Base-by-base conservation (phyloP, 2,797 vertebrate genomes). In the Lutjanus argentimaculatus region DNA sequence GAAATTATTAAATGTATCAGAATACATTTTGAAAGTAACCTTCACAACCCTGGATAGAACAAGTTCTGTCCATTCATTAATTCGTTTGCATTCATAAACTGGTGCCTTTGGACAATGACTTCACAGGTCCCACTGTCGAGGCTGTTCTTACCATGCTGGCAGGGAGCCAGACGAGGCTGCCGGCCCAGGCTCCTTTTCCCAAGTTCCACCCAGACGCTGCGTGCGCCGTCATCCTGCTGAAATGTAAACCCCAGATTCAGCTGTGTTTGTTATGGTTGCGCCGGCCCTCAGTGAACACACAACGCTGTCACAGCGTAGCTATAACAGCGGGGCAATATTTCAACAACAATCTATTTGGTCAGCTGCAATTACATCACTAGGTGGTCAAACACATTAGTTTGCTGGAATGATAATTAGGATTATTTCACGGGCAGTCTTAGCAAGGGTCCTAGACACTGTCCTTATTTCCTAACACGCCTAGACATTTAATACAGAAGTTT, bases 201-300 rank as follows among this genome's bases (percentile, higher is more conserved):
- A 80, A 91, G 94, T 94, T 91, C 93, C 91, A 93, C 93, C 95
- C 92, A 91, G 88, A 89, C 85, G 69, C 91, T 89, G 93, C 87
- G 75, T 90, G 91, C 90, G 68, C 92, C 88, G 84, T 91, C 93
- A 93, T 93, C 92, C 93, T 86, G 92, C 94, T 95, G 94, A 95
- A 95, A 96, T 91, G 91, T 94, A 95, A 96, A 94, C 94, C 93
- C 86, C 88, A 84, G 79, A 88, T 92, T 95, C 94, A 93, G 93
- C 93, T 94, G 92, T 94, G 90, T 95, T 95, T 95, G 92, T 94
- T 95, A 95, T 95, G 86, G 82, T 94, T 94, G 90, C 69, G 75
- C 89, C 65, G 67, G 88, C 88, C 85, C 87, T 91, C 77, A 9
- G 84, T 81, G 88, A 92, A 93, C 86, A 85, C 85, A 91, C 86